phyloP scores from a whole-genome alignment of 2,113 vertebrate genomes.

The Datnioides undecimradiatus region DNA sequence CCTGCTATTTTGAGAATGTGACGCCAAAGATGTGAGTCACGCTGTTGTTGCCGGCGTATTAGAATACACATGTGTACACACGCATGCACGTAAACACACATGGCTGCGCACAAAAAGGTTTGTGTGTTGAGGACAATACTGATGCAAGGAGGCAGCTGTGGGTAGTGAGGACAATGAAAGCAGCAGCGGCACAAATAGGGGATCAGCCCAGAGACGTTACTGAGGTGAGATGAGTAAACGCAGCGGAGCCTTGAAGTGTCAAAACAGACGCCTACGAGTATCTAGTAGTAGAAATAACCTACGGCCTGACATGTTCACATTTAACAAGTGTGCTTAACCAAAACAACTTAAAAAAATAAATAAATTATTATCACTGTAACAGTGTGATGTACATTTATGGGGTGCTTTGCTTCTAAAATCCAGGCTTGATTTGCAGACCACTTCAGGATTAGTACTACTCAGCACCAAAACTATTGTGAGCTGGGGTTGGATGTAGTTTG shows the following conservation, averaged over 20 bases:
- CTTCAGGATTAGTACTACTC: conserved; percentile 28
- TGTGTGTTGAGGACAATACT: conserved; percentile 6
- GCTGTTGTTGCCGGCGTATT: background rate
- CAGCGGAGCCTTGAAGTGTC: conserved; percentile 30
- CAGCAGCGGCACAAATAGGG: conserved; percentile 2
- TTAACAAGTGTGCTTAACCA: conserved; percentile 3
- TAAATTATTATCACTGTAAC: background rate
- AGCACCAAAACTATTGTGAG: conserved; percentile 19
- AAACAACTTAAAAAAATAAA: background rate
- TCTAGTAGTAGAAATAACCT: background rate
- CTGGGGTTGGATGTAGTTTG: conserved; percentile 15
- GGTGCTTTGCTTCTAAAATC: conserved; percentile 24
- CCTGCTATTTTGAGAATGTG: conserved; percentile 69
- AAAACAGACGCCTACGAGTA: conserved; percentile 44
- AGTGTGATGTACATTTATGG: conserved; percentile 2
- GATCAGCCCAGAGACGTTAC: conserved; percentile 21
- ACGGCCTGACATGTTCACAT: conserved; percentile 3
- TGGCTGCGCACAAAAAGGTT: background rate
- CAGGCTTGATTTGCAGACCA: conserved; percentile 7
- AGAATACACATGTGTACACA: conserved; percentile 12
- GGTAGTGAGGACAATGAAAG: conserved; percentile 19
- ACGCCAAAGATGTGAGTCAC: conserved; percentile 67
- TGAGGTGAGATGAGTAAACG: conserved; percentile 46
- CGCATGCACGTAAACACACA: background rate
- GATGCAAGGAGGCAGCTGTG: conserved; percentile 48